Percentiles rank a stretch among this genome's conserved stretches.
Evolutionary conservation across 64 coral and sea anemone genomes (phyloP).

Genomic region (Pachyseris speciosa): DNA sequence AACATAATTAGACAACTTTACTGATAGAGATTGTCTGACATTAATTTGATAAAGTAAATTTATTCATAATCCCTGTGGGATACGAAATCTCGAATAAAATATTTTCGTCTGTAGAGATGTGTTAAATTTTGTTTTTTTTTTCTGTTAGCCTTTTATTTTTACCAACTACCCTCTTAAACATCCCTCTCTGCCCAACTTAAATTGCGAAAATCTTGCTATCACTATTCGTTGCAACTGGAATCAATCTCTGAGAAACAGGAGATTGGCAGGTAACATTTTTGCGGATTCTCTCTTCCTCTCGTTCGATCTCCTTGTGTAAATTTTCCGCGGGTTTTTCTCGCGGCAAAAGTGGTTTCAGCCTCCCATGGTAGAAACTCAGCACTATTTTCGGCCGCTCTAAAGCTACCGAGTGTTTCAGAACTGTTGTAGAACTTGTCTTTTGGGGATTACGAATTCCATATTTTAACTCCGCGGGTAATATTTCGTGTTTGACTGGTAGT

Average conservation of each 20-base stretch:
- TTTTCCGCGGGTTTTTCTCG: slow-evolving; percentile 15
- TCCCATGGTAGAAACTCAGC: background rate
- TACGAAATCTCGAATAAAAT: too few species aligned
- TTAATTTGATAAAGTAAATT: too few species aligned
- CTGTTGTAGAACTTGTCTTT: background rate
- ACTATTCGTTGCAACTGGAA: background rate
- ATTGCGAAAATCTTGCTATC: too few species aligned
- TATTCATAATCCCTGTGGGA: too few species aligned
- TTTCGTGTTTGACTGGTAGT: background rate
- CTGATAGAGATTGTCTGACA: too few species aligned
- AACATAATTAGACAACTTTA: too few species aligned
- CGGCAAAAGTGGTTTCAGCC: slow-evolving; percentile 1
- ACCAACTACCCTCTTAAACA: too few species aligned
- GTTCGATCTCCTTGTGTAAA: slow-evolving; percentile 33
- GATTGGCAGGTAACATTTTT: background rate
- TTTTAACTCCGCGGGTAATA: slow-evolving; percentile 4
- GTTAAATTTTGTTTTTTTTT: too few species aligned
- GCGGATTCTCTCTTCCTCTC: background rate
- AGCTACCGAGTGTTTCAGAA: background rate
- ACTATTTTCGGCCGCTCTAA: background rate
- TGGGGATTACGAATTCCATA: slow-evolving; percentile 17
- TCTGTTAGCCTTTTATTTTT: too few species aligned
- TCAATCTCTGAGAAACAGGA: background rate
- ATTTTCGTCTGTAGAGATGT: too few species aligned
- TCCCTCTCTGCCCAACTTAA: too few species aligned